These are phyloP conservation scores for Picathartes gymnocephalus DNA, from an alignment of 2,113 vertebrate genomes.

Conservation along the genomic window DNA sequence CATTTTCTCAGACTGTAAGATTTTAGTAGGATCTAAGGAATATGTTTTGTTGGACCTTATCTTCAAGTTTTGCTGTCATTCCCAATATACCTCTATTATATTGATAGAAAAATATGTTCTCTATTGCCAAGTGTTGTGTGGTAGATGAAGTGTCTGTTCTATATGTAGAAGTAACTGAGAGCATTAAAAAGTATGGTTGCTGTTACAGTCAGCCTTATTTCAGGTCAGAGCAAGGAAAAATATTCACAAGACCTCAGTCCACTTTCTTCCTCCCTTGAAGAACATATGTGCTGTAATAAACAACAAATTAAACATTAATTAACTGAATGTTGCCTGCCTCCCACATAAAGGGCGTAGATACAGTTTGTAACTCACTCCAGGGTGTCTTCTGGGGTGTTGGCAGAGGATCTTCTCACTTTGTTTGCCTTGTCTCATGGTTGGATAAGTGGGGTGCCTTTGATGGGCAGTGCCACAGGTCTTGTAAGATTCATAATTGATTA, in stretches of 20 bases:
- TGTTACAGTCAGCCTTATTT: neutral
- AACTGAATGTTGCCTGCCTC: neutral
- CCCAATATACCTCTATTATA: neutral
- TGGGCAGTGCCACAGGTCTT: rapidly evolving
- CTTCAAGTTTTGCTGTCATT: slow-evolving; percentile 4
- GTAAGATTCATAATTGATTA: neutral
- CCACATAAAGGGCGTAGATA: neutral
- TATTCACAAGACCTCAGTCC: neutral
- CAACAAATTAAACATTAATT: neutral
- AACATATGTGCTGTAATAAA: neutral
- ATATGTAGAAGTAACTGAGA: neutral
- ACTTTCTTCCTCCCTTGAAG: neutral
- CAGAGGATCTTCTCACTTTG: neutral
- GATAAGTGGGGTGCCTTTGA: neutral
- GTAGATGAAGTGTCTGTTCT: neutral
- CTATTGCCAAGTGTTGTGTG: neutral
- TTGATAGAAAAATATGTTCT: neutral
- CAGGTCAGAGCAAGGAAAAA: neutral
- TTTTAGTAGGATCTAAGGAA: neutral
- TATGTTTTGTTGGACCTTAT: neutral
- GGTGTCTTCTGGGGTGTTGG: neutral
- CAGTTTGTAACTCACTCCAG: neutral
- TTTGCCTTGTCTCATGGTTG: neutral
- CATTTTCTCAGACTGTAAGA: neutral
- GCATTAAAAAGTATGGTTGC: neutral